phyloP scores from a whole-genome alignment of 2,113 vertebrate genomes.

The Lepidothrix coronata region DNA sequence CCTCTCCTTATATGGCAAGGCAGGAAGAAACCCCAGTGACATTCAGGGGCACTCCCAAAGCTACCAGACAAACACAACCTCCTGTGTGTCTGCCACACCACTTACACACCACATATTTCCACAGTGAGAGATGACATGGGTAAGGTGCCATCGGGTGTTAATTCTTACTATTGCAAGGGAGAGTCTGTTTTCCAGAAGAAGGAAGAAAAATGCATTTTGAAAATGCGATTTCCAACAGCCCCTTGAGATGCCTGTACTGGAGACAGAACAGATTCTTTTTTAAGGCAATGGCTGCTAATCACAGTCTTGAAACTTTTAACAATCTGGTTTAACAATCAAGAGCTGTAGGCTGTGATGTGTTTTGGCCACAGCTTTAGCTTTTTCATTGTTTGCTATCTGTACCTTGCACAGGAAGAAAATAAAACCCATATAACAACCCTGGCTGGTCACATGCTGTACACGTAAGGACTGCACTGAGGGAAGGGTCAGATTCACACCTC shows the following conservation, averaged over 20 bases:
- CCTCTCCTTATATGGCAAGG: constrained; percentile 84
- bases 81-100: not conserved
- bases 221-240: not conserved
- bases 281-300: not conserved
- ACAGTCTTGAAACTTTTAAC: not conserved
- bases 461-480: not conserved
- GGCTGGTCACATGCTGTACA: not conserved
- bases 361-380: not conserved
- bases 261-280: not conserved
- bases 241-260: not conserved
- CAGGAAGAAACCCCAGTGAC: constrained; percentile 55
- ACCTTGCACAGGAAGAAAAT: constrained; percentile 4
- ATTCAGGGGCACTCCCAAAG: constrained; percentile 67
- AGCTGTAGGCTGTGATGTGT: not conserved
- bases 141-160: not conserved
- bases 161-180: not conserved
- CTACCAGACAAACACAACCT: constrained; percentile 53
- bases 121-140: not conserved
- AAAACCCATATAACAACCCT: not conserved
- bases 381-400: not conserved
- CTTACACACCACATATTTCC: constrained; percentile 24
- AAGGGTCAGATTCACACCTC: not conserved
- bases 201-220: not conserved
- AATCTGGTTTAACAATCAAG: constrained; percentile 8
- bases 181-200: not conserved